Conservation (phyloP, 2,113 vertebrate genomes). For the Burhinus oedicnemus region DNA sequence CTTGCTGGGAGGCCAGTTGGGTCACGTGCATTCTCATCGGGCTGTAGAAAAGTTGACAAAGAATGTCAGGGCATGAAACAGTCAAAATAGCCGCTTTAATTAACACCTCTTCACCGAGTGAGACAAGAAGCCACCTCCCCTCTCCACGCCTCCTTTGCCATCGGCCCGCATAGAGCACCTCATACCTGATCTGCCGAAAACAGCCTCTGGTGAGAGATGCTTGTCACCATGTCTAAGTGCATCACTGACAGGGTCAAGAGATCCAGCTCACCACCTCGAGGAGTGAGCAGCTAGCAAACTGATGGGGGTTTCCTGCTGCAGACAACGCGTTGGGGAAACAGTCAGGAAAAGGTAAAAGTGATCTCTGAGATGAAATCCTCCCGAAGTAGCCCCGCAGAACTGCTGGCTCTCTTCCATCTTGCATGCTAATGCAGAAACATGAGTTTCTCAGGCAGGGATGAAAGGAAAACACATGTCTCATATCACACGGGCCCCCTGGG, state of each 20-base stretch:
- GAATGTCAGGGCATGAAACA: neutral
- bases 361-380: neutral
- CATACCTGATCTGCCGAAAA: neutral
- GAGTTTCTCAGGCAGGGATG: slow-evolving; percentile 31
- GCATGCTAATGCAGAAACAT: slow-evolving; percentile 28
- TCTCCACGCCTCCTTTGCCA: neutral
- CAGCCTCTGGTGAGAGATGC: neutral
- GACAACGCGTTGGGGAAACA: neutral
- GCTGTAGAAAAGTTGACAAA: slow-evolving; percentile 2
- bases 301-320: neutral
- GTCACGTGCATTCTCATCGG: neutral
- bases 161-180: neutral
- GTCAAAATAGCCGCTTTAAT: slow-evolving; percentile 1
- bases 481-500: neutral
- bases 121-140: neutral
- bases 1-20: neutral
- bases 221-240: neutral
- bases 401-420: slow-evolving; percentile 32
- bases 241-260: neutral
- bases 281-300: neutral
- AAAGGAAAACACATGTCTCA: slow-evolving; percentile 42
- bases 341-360: neutral
- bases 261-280: neutral
- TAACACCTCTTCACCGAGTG: neutral
- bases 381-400: neutral